Evolutionary conservation across 2,113 vertebrate species (phyloP), one percentile per base, ranked within the genome.

Genomic region (Lamprologus tigripictilis): DNA sequence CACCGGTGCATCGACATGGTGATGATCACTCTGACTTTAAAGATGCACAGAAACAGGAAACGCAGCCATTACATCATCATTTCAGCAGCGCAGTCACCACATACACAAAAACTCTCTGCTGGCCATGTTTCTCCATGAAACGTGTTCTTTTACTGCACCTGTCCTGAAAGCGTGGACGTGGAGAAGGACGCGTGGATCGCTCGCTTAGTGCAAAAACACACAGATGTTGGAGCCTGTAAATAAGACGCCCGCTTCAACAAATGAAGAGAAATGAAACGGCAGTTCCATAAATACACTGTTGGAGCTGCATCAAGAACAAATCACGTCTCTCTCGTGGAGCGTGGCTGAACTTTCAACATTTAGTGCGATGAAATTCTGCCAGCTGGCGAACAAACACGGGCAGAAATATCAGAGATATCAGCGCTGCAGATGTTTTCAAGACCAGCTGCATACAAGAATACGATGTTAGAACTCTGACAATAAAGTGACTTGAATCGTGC

Each of bases 1-100:
- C 12, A 4, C 33, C 1, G 11, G 33, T 37, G 31, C 19, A 1
- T 40, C 63, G 0, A 0, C 4, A 8, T 8, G 12, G 0, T 35
- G 35, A 23, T 23, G n/a, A 71, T 17, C 28, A 19, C 26, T 4
- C 57, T 9, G 57, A 61, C 57, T 8, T 68, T 71, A 23, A 23
- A 71, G 35, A 23, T 40, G n/a, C 35, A 71, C 35, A 42, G 7
- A 14, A 71, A 42, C 7, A 5, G 61, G 3, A 37, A 8, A 12
- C 10, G 4, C 0, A 0, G 37, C 13, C 68, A 26, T 26, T 10
- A 17, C 13, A 1, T 73, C 68, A 45, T 45, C 37, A 17, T 40
- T 26, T 45, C 21, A 71, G 66, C 37, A 6, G 21, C 8, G 14
- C 37, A 9, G 12, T 16, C 8, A 23, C 12, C 35, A 1, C 35